Conservation (phyloP, 2,888 invertebrate species). For the Aphelenchoides bicaudatus region DNA sequence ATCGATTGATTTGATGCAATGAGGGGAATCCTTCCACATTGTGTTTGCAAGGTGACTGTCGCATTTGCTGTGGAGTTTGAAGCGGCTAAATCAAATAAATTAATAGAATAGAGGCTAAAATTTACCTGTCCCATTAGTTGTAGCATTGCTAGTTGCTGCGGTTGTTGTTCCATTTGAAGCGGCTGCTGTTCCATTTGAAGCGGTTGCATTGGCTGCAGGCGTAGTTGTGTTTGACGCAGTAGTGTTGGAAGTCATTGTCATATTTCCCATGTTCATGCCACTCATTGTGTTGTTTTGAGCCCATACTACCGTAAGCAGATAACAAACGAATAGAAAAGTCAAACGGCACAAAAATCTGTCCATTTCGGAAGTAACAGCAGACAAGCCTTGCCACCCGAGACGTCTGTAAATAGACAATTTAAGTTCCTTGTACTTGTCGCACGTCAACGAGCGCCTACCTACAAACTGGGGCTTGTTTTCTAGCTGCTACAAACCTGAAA, state of each 20-base stretch:
- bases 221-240: not conserved
- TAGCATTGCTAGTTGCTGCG: not conserved
- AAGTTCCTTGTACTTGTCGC: too few species aligned
- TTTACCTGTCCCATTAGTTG: not conserved
- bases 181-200: too few species aligned
- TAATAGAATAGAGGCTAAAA: not conserved
- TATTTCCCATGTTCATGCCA: not conserved
- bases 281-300: not conserved
- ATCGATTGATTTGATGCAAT: not conserved
- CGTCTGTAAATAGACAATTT: too few species aligned
- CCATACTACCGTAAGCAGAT: not conserved
- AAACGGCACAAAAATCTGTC: too few species aligned
- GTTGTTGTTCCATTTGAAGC: not conserved
- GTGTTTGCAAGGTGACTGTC: not conserved
- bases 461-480: too few species aligned
- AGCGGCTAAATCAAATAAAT: not conserved
- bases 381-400: too few species aligned
- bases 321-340: too few species aligned
- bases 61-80: not conserved
- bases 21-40: not conserved
- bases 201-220: not conserved
- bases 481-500: too few species aligned
- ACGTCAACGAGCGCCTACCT: too few species aligned
- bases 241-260: constrained; percentile 2
- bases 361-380: too few species aligned